phyloP scores from a whole-genome alignment of 2,888 invertebrate genomes.

The Scaptomyza cyrtandrae region DNA sequence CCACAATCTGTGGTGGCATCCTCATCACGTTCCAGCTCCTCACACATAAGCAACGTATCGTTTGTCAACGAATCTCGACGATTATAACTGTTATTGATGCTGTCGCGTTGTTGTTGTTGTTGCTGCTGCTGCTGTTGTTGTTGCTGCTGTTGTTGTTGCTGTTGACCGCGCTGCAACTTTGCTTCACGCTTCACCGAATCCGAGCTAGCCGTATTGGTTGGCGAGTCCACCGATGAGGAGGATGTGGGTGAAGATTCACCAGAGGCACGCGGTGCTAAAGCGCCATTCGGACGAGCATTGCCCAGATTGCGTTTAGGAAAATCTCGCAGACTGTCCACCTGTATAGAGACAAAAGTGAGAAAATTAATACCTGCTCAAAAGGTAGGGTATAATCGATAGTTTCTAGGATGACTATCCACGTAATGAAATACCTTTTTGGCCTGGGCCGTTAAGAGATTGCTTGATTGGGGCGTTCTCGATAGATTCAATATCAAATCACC shows the following conservation, averaged over 20 bases:
- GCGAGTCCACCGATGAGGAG: constrained; percentile 84
- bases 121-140: constrained; percentile 50
- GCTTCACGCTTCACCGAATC: constrained; percentile 81
- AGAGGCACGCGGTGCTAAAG: constrained; percentile 84
- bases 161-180: constrained; percentile 64
- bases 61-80: constrained; percentile 83
- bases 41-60: constrained; percentile 81
- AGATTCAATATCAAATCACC: constrained; percentile 97
- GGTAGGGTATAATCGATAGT: neutral
- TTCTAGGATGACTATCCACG: too few relatives aligned
- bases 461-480: constrained; percentile 91
- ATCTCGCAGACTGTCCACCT: constrained; percentile 84
- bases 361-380: neutral
- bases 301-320: constrained; percentile 79
- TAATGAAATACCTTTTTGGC: constrained; percentile 83
- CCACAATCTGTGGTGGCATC: constrained; percentile 65
- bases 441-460: constrained; percentile 86
- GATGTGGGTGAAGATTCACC: constrained; percentile 85
- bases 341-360: neutral
- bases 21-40: constrained; percentile 82
- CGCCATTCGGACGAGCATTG: constrained; percentile 82
- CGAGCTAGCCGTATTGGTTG: constrained; percentile 80
- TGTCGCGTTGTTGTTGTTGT: constrained; percentile 78
- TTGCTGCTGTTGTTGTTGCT: constrained; percentile 47
- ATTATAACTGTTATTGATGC: constrained; percentile 83